Percentiles rank a stretch among this genome's conserved stretches.
These are phyloP conservation scores for Cremastinae sp. DNA, from an alignment of 2,888 invertebrate species.

Conservation along the genomic window DNA sequence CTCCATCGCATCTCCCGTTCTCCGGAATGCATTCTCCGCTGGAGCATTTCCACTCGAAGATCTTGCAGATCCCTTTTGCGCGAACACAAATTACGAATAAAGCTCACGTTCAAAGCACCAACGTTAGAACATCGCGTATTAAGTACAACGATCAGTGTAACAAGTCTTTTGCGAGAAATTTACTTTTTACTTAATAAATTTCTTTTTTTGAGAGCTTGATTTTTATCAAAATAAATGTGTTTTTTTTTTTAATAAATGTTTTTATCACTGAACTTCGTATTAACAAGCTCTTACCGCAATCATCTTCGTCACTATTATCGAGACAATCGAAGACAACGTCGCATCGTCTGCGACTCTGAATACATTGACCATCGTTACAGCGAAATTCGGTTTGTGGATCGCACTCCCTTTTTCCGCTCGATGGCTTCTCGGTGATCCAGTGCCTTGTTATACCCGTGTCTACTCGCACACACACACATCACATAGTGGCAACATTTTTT, in stretches of 20 bases:
- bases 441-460: constrained; percentile 59
- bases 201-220: neutral
- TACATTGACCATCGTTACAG: constrained; percentile 83
- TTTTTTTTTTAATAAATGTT: neutral
- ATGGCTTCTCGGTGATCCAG: constrained; percentile 59
- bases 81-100: constrained; percentile 67
- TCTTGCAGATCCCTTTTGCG: constrained; percentile 69
- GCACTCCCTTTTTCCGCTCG: constrained; percentile 64
- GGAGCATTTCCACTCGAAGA: constrained; percentile 81
- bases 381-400: constrained; percentile 79
- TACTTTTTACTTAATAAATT: neutral
- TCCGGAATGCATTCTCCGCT: constrained; percentile 83
- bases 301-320: constrained; percentile 84
- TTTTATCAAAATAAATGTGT: neutral
- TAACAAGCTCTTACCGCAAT: constrained; percentile 81
- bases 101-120: constrained; percentile 67
- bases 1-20: constrained; percentile 82
- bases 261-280: neutral
- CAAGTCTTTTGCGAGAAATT: neutral
- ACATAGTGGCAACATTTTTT: constrained; percentile 53
- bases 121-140: constrained; percentile 27
- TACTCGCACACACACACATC: constrained; percentile 65
- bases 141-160: constrained; percentile 3
- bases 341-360: constrained; percentile 83
- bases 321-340: constrained; percentile 83